Evolutionary conservation across 2,113 vertebrate genomes (phyloP), one percentile per base, ranked within the genome.

Genomic region (Nibea coibor): DNA sequence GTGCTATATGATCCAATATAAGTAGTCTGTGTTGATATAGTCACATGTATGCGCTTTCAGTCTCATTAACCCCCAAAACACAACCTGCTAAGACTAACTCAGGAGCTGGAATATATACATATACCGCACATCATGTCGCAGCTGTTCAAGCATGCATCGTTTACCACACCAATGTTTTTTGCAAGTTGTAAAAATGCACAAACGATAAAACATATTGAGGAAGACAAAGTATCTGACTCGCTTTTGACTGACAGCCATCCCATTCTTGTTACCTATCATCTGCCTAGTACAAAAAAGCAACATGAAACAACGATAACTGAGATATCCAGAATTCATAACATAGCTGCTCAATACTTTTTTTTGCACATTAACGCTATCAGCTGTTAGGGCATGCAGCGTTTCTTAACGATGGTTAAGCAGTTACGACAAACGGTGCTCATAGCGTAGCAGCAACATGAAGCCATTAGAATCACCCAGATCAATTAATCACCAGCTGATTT

Each of bases 341-440:
- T 24, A 19, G 17, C 47, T 4, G 9, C 35, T 12, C 5, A 2
- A 7, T 16, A 15, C 5, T 10, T 42, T 53, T 53, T 19, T n/a
- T n/a, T 12, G 35, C 22, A 68, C 28, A 53, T 39, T 26, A 64
- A 17, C 17, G 28, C 22, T 22, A 10, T 59, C 39, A 56, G 64
- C 64, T 47, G 22, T 39, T 1, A 5, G n/a, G 20, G 53, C 4
- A 26, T 43, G 28, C 17, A 24, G 31, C 19, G 67, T 35, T 54
- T 69, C 58, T 75, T 31, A 45, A 20, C 58, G 22, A 72, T 54
- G 54, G 45, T 61, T 47, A 42, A 76, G 53, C n/a, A 39, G 24
- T 73, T 76, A 79, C 10, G 17, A 45, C 64, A 70, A 83, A 83
- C 45, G 65, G 39, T 51, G 69, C 66, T 65, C 51, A 26, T 17